Conservation (phyloP, 2,797 vertebrate genomes). For the Brotula barbata region DNA sequence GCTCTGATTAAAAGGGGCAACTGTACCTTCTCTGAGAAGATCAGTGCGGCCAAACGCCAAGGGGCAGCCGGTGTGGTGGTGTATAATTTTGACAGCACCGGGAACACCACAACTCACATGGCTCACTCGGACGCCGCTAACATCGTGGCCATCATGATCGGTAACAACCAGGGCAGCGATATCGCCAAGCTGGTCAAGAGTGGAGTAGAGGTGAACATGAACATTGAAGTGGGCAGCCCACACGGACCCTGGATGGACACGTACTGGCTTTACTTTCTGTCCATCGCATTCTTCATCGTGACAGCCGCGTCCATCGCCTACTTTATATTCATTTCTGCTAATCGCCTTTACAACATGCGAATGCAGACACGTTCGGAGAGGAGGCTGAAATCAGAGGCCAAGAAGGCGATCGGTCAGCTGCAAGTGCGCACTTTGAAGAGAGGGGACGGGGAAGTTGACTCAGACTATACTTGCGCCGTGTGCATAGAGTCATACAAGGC, state of each 20-base stretch:
- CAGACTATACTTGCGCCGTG: conserved; percentile 88
- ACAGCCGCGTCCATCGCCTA: conserved; percentile 88
- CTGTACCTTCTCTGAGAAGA: conserved; percentile 87
- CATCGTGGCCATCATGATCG: conserved; percentile 89
- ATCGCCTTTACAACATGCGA: conserved; percentile 79
- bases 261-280: conserved; percentile 92
- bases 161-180: conserved; percentile 84
- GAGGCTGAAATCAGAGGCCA: conserved; percentile 84
- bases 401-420: conserved; percentile 86
- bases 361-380: conserved; percentile 78
- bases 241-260: conserved; percentile 84
- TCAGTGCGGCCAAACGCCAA: conserved; percentile 71
- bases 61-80: conserved; percentile 86
- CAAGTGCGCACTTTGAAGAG: conserved; percentile 85
- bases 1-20: conserved; percentile 89
- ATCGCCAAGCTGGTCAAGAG: conserved; percentile 73
- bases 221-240: conserved; percentile 80
- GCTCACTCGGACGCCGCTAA: conserved; percentile 59
- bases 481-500: conserved; percentile 90
- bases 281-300: conserved; percentile 90
- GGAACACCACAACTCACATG: conserved; percentile 78
- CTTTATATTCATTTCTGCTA: conserved; percentile 88
- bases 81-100: conserved; percentile 79
- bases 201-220: conserved; percentile 82
- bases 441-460: conserved; percentile 84